A percentile compares a stretch with the other conserved stretches of the same genome.
Conservation (phyloP, 1,140 invertebrate species). For the Kradibia gibbosae region DNA sequence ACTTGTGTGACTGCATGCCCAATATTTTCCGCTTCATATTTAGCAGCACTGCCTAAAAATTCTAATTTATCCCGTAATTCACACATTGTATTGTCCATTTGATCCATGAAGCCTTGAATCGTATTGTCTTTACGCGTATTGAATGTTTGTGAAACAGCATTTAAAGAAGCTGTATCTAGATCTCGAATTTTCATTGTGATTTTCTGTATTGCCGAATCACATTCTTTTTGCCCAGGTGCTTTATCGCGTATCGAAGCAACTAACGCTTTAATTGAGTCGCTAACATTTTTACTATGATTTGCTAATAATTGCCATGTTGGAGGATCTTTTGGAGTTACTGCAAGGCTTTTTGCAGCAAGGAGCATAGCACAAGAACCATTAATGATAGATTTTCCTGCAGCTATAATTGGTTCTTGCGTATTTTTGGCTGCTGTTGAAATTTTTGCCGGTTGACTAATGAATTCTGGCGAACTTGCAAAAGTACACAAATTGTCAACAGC, state of each 20-base stretch:
- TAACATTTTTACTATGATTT: constrained; percentile 94
- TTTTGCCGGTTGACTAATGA: constrained; percentile 91
- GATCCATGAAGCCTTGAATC: constrained; percentile 87
- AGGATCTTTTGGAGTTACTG: constrained; percentile 91
- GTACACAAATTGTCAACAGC: constrained; percentile 94
- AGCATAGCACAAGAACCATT: constrained; percentile 93
- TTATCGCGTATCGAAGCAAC: constrained; percentile 95
- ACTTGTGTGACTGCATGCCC: constrained; percentile 91
- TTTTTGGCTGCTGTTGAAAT: constrained; percentile 85
- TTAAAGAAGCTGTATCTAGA: constrained; percentile 89
- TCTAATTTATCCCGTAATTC: constrained; percentile 88
- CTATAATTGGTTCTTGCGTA: constrained; percentile 90
- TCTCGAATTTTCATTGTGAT: constrained; percentile 84
- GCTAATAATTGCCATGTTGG: constrained; percentile 95
- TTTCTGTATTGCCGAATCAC: constrained; percentile 87
- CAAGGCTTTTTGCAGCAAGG: constrained; percentile 89
- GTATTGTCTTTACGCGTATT: constrained; percentile 82
- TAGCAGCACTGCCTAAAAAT: constrained; percentile 85
- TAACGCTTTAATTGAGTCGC: constrained; percentile 95
- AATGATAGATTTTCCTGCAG: constrained; percentile 86
- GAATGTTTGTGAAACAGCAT: constrained; percentile 88
- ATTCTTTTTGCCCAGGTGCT: constrained; percentile 95
- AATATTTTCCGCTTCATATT: constrained; percentile 93
- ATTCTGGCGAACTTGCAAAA: constrained; percentile 94
- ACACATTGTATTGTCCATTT: constrained; percentile 80